Base-by-base conservation (phyloP, 1,140 invertebrate species). In the Cepaea nemoralis region DNA sequence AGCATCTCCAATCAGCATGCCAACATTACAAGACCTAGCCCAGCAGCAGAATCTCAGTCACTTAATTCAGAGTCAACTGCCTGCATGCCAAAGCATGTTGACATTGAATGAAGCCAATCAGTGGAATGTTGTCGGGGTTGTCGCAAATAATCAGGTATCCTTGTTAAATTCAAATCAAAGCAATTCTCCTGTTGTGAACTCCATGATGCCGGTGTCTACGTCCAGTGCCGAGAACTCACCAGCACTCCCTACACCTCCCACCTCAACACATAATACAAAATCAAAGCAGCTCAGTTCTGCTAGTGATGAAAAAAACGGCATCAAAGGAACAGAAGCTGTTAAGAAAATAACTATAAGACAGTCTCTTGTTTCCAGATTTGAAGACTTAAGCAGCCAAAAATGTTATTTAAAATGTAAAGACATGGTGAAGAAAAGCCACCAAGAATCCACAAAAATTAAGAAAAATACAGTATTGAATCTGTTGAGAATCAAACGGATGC, bases 91-190 rank as follows among this genome's bases (percentile, higher is more conserved):
- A 37, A 39, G 33, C 12, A 31, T 63, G 16, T 63, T 59, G 16
- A 77, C 45, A 22, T 1, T 37, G 50, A 63, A 59, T 55, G 48
- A 59, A 0, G 2, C 31, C 27, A 77, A 63, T 63, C 48, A 77
- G 31, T 77, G 75, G 75, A 77, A 77, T 63, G 48, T 77, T 55
- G 50, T 77, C 22, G 75, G 75, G 19, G n/a, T 77, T 39, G 31
- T 77, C 6, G 31, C 75, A 40, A 77, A 77, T 39, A 77, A 74
- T 35, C 71, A 74, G 8, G 71, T 74, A 5, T 74, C 71, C 31
- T 10, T 74, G 22, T 35, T 74, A 27, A 45, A 48, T 31, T 10
- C 12, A 70, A 31, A n/a, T n/a, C 42, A 33, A 10, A 27, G 59
- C 3, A 63, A 31, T 63, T 16, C 59, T 63, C 59, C n/a, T 31